Evolutionary conservation across 2,797 vertebrate species (phyloP).

Genomic region (Phoxinus dragarum): DNA sequence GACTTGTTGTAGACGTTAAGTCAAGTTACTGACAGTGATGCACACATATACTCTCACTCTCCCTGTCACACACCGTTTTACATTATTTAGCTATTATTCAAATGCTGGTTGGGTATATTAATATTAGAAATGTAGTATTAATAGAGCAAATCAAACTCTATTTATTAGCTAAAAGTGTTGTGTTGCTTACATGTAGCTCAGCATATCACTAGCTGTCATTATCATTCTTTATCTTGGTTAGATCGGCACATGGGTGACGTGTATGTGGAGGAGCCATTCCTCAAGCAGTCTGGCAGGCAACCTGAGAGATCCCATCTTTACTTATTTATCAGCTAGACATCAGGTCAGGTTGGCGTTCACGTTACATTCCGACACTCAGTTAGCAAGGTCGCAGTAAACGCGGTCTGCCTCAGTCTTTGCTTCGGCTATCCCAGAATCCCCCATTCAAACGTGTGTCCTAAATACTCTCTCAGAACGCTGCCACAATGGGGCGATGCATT

Average conservation of each 20-base stretch:
- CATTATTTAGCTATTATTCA: slow-evolving; percentile 50
- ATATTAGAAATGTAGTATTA: not conserved
- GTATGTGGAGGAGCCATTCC: slow-evolving; percentile 15
- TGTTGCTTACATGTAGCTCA: not conserved
- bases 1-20: slow-evolving; percentile 29
- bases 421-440: slow-evolving; percentile 31
- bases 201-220: not conserved
- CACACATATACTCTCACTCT: slow-evolving; percentile 38
- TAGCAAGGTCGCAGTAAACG: slow-evolving; percentile 44
- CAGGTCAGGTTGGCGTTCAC: slow-evolving; percentile 59
- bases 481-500: not conserved
- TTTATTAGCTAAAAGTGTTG: not conserved
- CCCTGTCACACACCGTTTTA: slow-evolving; percentile 15
- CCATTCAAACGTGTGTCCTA: not conserved
- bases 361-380: slow-evolving; percentile 53
- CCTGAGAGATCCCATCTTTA: slow-evolving; percentile 70
- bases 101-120: slow-evolving; percentile 1
- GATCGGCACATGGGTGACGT: slow-evolving; percentile 23
- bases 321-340: slow-evolving; percentile 73
- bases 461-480: not conserved
- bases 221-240: not conserved
- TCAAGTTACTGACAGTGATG: slow-evolving; percentile 47
- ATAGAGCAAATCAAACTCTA: not conserved
- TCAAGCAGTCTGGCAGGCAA: slow-evolving; percentile 65
- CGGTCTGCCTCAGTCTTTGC: slow-evolving; percentile 13